A percentile compares a stretch with the other conserved stretches of the same genome.
These are phyloP conservation scores for Thumatha senex DNA, from an alignment of 2,888 invertebrate species.

Conservation along the genomic window DNA sequence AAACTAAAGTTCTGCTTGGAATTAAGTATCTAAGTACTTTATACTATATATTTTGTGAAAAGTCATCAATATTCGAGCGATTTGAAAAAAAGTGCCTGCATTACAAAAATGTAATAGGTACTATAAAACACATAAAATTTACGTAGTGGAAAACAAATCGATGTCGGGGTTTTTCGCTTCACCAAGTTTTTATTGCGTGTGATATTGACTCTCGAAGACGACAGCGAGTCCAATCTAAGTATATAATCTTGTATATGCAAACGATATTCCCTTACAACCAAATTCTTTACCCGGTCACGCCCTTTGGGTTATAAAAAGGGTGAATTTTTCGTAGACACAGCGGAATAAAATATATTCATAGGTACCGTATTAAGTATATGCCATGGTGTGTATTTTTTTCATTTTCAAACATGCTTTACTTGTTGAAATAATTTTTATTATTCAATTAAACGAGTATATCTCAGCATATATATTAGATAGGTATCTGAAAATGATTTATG, in stretches of 20 bases:
- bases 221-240: constrained; percentile 62
- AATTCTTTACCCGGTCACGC: constrained; percentile 70
- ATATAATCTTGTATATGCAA: constrained; percentile 75
- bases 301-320: constrained; percentile 64
- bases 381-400: constrained; percentile 40
- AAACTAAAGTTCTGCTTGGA: no score
- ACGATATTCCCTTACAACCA: constrained; percentile 66
- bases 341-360: constrained; percentile 69
- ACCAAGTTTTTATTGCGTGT: constrained; percentile 68
- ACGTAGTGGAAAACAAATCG: constrained; percentile 67
- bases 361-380: no score
- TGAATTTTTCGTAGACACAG: constrained; percentile 60
- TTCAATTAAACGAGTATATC: constrained; percentile 46
- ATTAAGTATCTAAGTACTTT: no score
- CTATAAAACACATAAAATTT: constrained; percentile 45
- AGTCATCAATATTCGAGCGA: no score
- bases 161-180: constrained; percentile 61
- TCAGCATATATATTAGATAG: constrained; percentile 45
- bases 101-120: constrained; percentile 44
- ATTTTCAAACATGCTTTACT: constrained; percentile 51
- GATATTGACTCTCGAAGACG: constrained; percentile 66
- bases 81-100: constrained; percentile 18
- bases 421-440: constrained; percentile 47
- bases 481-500: constrained; percentile 50
- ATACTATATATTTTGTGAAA: no score